phyloP scores from a whole-genome alignment of 2,888 invertebrate species.

The Ophion ellenae region DNA sequence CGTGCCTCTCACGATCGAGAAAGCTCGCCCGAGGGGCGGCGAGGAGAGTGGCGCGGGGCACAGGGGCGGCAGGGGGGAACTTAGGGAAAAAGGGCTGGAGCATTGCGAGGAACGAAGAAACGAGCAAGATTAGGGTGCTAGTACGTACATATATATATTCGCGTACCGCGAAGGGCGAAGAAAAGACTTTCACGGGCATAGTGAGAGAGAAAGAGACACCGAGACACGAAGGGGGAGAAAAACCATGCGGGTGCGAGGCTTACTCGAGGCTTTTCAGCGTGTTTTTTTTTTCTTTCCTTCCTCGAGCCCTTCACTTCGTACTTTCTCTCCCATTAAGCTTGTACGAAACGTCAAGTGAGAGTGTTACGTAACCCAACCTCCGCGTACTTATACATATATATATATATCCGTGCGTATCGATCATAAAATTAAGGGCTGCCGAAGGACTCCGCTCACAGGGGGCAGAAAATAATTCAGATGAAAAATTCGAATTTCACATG shows the following conservation, averaged over 20 bases:
- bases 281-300: background rate
- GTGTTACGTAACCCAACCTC: conserved; percentile 15
- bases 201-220: conserved; percentile 17
- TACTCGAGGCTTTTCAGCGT: conserved; percentile 27
- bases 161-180: conserved; percentile 28
- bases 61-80: conserved; percentile 39
- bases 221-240: conserved; percentile 17
- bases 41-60: conserved; percentile 27
- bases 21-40: conserved; percentile 61
- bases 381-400: background rate
- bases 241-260: conserved; percentile 24
- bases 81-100: conserved; percentile 34
- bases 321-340: conserved; percentile 21
- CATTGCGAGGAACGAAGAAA: conserved; percentile 36
- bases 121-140: conserved; percentile 56
- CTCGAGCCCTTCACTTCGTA: conserved; percentile 26
- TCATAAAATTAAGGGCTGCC: conserved; percentile 4
- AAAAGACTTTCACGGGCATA: conserved; percentile 34
- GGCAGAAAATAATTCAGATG: background rate
- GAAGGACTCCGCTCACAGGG: background rate
- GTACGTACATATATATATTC: conserved; percentile 44
- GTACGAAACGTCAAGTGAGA: conserved; percentile 23
- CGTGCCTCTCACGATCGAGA: conserved; percentile 76
- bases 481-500: background rate
- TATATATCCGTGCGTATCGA: conserved; percentile 3